A percentile compares a stretch with the other conserved stretches of the same genome.
phyloP scores from a whole-genome alignment of 2,888 invertebrate genomes.

The Eupithecia vulgata region DNA sequence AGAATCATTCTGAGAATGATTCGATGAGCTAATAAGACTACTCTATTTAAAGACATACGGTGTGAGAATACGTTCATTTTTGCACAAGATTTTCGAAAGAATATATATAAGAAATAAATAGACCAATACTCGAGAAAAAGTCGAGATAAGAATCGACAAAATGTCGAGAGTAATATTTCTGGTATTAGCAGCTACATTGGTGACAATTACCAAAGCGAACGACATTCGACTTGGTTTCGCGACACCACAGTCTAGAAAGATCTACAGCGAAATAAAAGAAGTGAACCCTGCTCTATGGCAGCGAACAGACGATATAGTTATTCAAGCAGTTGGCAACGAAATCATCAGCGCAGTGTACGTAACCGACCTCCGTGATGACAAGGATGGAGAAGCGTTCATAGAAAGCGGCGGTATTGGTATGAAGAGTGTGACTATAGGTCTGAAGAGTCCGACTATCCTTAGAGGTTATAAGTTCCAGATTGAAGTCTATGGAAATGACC shows the following conservation, averaged over 20 bases:
- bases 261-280: conserved; percentile 68
- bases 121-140: background rate
- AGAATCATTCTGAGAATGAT: conserved; percentile 34
- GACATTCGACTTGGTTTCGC: conserved; percentile 37
- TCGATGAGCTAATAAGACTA: conserved; percentile 33
- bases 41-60: conserved; percentile 34
- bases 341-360: conserved; percentile 70
- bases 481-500: conserved; percentile 66
- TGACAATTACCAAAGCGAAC: conserved; percentile 34
- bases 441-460: conserved; percentile 67
- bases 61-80: conserved; percentile 16
- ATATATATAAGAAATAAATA: background rate
- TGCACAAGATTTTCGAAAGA: background rate
- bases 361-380: conserved; percentile 64
- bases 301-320: conserved; percentile 64
- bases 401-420: conserved; percentile 69
- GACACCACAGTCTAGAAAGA: conserved; percentile 54
- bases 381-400: conserved; percentile 65
- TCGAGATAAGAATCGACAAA: conserved; percentile 21
- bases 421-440: conserved; percentile 63
- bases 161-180: conserved; percentile 37
- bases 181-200: conserved; percentile 23
- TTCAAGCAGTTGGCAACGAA: conserved; percentile 63
- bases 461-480: conserved; percentile 72
- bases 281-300: conserved; percentile 71